A percentile compares a stretch with the other conserved stretches of the same genome.
Conservation (phyloP, 30 jellyfish, hydroid and myxozoan genomes). For the Kudoa iwatai region DNA sequence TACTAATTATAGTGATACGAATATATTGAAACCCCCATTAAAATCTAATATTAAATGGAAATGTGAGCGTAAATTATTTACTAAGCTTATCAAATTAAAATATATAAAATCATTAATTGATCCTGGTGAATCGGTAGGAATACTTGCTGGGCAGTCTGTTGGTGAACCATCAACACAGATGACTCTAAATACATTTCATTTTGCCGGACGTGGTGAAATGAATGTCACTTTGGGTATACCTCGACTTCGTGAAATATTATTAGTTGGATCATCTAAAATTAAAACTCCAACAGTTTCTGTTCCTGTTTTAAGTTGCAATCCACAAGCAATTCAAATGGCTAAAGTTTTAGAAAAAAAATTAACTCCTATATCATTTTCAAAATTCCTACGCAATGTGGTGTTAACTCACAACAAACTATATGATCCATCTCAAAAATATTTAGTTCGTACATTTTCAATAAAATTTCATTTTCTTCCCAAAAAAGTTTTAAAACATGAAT, state of each 20-base stretch:
- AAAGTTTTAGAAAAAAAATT: too few species aligned
- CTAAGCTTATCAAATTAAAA: constrained; percentile 18
- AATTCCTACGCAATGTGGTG: too few species aligned
- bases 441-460: too few species aligned
- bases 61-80: constrained; percentile 6
- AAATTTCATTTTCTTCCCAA: too few species aligned
- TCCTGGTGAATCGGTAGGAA: constrained; percentile 97
- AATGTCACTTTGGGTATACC: constrained; percentile 94
- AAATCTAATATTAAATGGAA: background rate
- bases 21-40: background rate
- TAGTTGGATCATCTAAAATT: constrained; percentile 41
- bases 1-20: constrained; percentile 2
- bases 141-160: constrained; percentile 85
- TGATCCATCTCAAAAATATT: too few species aligned
- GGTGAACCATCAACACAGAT: constrained; percentile 99
- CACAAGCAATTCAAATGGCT: too few species aligned
- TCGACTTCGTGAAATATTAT: constrained; percentile 49
- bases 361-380: too few species aligned
- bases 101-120: constrained; percentile 19
- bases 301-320: too few species aligned
- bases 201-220: constrained; percentile 98
- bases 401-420: too few species aligned
- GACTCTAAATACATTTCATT: constrained; percentile 90
- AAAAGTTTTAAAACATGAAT: too few species aligned
- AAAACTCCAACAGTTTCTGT: constrained; percentile 82